phyloP scores from a whole-genome alignment of 2,113 vertebrate species.

The Albula glossodonta region DNA sequence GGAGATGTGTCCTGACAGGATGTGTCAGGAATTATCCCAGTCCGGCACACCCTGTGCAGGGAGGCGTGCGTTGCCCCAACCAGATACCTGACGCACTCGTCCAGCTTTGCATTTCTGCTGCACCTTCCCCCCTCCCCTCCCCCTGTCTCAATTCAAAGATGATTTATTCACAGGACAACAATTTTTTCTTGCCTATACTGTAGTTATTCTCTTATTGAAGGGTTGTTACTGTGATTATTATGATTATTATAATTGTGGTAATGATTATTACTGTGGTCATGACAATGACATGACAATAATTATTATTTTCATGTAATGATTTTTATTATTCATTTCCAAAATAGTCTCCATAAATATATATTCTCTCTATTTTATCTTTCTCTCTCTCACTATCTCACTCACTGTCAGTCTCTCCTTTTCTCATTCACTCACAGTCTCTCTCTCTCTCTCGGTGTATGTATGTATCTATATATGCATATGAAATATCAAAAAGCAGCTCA shows the following conservation, averaged over 20 bases:
- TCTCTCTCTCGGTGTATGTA: slow-evolving; percentile 37
- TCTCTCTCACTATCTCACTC: slow-evolving; percentile 11
- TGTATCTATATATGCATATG: background rate
- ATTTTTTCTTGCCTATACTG: too few relatives aligned
- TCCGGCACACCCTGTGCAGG: background rate
- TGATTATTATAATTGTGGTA: too few relatives aligned
- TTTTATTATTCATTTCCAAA: too few relatives aligned
- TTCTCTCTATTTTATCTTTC: background rate
- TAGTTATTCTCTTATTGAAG: too few relatives aligned
- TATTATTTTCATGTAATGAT: too few relatives aligned
- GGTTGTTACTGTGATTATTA: too few relatives aligned
- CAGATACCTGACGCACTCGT: background rate
- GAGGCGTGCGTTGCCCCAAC: background rate
- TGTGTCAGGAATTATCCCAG: background rate
- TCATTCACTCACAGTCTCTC: slow-evolving; percentile 37
- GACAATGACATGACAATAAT: too few relatives aligned
- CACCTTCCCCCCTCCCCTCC: slow-evolving; percentile 7
- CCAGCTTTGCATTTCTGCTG: too few relatives aligned
- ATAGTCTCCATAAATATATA: too few relatives aligned
- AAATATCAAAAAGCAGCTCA: background rate
- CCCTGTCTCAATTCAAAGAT: background rate
- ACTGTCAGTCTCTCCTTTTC: background rate
- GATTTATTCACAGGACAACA: too few relatives aligned
- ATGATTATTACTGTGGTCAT: too few relatives aligned
- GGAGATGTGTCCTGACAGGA: background rate